Evolutionary conservation across 2,888 invertebrate genomes (phyloP).

Genomic region (Himalopsyche anomala): DNA sequence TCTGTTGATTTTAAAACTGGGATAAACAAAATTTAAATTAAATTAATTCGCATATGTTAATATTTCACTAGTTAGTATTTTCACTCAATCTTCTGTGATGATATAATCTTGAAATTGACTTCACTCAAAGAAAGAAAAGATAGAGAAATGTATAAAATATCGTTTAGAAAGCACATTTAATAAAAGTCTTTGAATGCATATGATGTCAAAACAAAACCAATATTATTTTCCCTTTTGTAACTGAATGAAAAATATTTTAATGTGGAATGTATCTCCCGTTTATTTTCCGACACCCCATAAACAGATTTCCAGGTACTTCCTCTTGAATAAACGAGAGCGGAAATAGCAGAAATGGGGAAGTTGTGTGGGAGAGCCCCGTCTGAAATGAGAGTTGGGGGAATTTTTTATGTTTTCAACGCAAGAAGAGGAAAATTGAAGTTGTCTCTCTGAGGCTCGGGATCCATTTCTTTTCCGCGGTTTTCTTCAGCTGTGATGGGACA

Average conservation of each 20-base stretch:
- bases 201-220: no score
- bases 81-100: no score
- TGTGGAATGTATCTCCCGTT: not conserved
- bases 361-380: not conserved
- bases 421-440: conserved; percentile 26
- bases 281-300: conserved; percentile 30
- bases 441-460: conserved; percentile 14
- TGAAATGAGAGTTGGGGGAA: not conserved
- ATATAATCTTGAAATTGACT: no score
- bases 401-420: conserved; percentile 31
- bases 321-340: conserved; percentile 22
- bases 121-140: no score
- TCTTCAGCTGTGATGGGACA: conserved; percentile 21
- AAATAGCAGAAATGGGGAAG: conserved; percentile 3
- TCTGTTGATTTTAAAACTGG: no score
- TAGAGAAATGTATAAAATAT: no score
- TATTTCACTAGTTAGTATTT: no score
- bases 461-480: conserved; percentile 28
- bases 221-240: not conserved
- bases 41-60: no score
- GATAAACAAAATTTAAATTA: no score
- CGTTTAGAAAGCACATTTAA: no score
- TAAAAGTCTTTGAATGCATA: no score
- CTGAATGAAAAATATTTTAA: conserved; percentile 5
- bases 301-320: conserved; percentile 30